A percentile compares a stretch with the other conserved stretches of the same genome.
These are phyloP conservation scores for Grammomys dolichurus DNA, from an alignment of 2,113 vertebrate species.

Conservation along the genomic window DNA sequence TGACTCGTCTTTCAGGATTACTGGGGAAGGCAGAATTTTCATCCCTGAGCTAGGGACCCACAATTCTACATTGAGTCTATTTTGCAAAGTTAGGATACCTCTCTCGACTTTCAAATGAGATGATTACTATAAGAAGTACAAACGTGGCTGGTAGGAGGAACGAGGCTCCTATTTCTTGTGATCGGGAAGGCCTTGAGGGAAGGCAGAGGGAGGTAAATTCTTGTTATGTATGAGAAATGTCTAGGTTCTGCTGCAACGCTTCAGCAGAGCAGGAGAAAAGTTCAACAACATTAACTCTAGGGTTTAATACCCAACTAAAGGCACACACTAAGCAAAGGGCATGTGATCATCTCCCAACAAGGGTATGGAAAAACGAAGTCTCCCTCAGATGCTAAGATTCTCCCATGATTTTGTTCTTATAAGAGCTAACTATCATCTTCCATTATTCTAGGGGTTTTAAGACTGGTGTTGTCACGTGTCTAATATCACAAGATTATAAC, in stretches of 20 bases:
- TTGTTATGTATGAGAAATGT: background rate
- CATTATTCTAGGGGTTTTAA: conserved; percentile 23
- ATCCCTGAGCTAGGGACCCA: background rate
- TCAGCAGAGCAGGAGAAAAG: background rate
- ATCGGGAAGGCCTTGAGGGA: background rate
- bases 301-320: background rate
- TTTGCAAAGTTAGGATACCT: background rate
- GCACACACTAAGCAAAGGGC: background rate
- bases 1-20: conserved; percentile 2
- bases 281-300: background rate
- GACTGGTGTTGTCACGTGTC: conserved; percentile 21
- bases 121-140: background rate
- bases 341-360: background rate
- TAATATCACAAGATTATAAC: background rate
- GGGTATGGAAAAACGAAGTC: background rate
- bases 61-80: background rate
- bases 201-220: background rate
- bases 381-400: background rate
- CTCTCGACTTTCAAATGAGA: background rate
- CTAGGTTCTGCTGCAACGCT: background rate
- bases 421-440: background rate
- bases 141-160: background rate
- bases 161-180: background rate
- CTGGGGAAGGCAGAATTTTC: background rate
- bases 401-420: background rate